Base-by-base conservation (phyloP, 1,140 invertebrate genomes). In the Amyelois transitella region DNA sequence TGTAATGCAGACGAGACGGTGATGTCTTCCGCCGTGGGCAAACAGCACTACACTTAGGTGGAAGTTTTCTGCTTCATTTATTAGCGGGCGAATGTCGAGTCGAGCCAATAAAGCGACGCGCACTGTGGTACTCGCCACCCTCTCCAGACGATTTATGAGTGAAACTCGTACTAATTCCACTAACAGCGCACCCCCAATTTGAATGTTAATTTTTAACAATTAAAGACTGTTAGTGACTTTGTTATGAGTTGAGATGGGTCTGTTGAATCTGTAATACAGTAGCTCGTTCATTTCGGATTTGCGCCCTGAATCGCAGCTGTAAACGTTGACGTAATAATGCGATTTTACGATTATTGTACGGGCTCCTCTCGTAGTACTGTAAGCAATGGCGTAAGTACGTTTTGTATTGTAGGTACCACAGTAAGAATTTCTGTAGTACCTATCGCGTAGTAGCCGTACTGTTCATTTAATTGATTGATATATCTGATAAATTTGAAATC, bases 11-110 rank as follows among this genome's bases (percentile, higher is more conserved):
- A 56, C 21, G 38, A 43, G 53, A n/a, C 25, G 58, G 47, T 45
- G 60, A 66, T 72, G 67, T 76, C 72, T 79, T 79, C 67, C 75
- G 69, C 63, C 64, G 60, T 61, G 67, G 53, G 60, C 73, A 73
- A 78, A 78, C 75, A 72, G 69, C 68, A 71, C 77, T 76, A 71
- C 72, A 73, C 44, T 57, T 72, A 77, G 67, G 71, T 77, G 66
- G 72, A 83, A 83, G 81, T 83, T 83, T 83, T 85, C 83, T 81
- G 81, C 75, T 85, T 85, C 83, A 83, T 85, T 86, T 83, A 85
- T 86, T 83, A 83, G 76, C 72, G 62, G 63, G 74, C 77, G 67
- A 68, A 80, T 75, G 81, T 81, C 77, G 77, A 77, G 77, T 63
- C 62, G 50, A 77, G 78, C 80, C 82, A 86, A 86, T 86, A 83